Evolutionary conservation across 2,797 vertebrate genomes (phyloP).

Genomic region (Salarias fasciatus): DNA sequence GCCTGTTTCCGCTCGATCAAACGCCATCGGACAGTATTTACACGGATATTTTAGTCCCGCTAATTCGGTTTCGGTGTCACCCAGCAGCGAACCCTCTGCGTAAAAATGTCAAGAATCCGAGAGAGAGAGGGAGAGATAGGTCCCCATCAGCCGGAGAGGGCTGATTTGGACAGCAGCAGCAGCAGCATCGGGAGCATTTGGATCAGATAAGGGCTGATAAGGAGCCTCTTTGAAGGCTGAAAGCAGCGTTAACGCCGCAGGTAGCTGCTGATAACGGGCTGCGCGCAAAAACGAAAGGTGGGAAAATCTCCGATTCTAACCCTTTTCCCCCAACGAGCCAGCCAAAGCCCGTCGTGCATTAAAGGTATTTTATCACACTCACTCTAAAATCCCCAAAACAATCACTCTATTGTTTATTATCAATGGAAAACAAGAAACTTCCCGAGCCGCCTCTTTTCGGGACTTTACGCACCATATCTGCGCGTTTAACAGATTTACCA

Average conservation of each 20-base stretch:
- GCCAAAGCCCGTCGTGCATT: too few species aligned
- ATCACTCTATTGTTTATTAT: not conserved
- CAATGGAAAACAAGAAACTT: not conserved
- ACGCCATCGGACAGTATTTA: not conserved
- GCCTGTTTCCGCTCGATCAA: not conserved
- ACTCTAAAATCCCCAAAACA: not conserved
- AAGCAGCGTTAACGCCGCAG: conserved; percentile 20
- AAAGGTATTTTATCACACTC: not conserved
- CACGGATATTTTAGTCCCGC: not conserved
- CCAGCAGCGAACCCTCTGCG: not conserved
- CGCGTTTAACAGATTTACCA: too few species aligned
- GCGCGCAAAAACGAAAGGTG: conserved; percentile 2
- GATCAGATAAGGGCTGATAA: conserved; percentile 54
- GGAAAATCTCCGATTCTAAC: too few species aligned
- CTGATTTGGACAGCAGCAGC: conserved; percentile 9
- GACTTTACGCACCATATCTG: too few species aligned
- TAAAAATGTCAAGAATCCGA: conserved; percentile 14
- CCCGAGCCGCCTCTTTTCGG: too few species aligned
- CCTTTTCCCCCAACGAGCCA: too few species aligned
- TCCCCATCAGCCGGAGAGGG: not conserved
- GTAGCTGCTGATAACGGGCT: conserved; percentile 17
- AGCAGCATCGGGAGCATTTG: conserved; percentile 19
- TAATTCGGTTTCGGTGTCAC: not conserved
- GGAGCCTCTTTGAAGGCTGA: conserved; percentile 45
- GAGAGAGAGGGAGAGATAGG: not conserved